Percentiles rank a stretch among this genome's conserved stretches.
These are phyloP conservation scores for Drosophila melanocephala DNA, from an alignment of 2,888 invertebrate genomes.

Conservation along the genomic window DNA sequence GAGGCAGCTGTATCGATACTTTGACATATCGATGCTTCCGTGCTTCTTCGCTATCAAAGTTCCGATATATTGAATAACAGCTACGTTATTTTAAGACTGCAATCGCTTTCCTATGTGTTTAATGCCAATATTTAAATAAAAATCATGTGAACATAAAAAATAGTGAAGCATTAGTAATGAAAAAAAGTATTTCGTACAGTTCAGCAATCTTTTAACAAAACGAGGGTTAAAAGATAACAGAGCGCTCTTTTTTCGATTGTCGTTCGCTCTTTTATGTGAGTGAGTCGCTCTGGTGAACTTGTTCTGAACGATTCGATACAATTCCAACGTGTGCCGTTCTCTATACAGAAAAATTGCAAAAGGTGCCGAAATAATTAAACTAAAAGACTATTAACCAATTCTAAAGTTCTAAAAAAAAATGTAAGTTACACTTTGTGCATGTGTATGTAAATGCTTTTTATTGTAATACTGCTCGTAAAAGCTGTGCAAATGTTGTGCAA, in stretches of 20 bases:
- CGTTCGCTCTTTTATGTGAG: not conserved
- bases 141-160: not conserved
- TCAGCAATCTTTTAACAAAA: not conserved
- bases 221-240: not conserved
- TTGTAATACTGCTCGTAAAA: not conserved
- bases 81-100: not conserved
- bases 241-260: not conserved
- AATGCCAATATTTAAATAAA: not conserved
- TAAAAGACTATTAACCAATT: slow-evolving; percentile 23
- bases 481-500: not conserved
- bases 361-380: slow-evolving; percentile 40
- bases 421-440: slow-evolving; percentile 18
- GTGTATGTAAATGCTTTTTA: too few species aligned
- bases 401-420: slow-evolving; percentile 25
- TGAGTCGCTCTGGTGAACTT: not conserved
- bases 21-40: not conserved
- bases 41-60: not conserved
- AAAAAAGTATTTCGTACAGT: not conserved
- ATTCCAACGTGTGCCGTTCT: slow-evolving; percentile 42
- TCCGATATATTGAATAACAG: not conserved
- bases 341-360: slow-evolving; percentile 40
- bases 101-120: not conserved
- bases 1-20: slow-evolving; percentile 2
- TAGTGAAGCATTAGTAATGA: not conserved
- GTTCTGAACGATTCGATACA: slow-evolving; percentile 27